Evolutionary conservation across 2,113 vertebrate genomes (phyloP), one percentile per base, ranked within the genome.

Genomic region (Petromus typicus): DNA sequence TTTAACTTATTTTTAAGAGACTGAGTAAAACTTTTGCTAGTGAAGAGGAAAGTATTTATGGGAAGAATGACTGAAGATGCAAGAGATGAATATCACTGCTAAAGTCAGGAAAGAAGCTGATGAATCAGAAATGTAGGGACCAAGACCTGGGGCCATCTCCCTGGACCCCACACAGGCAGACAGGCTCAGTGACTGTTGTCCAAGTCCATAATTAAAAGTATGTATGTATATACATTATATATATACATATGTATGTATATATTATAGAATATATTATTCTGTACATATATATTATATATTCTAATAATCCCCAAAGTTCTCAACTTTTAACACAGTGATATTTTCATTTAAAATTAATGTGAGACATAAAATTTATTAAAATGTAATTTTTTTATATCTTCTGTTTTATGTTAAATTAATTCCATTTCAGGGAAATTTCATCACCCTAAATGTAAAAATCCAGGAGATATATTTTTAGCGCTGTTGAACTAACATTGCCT

Each of bases 351-450:
- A 93, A 87, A 85, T 76, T 75, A 90, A 71, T 61, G 25, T 13
- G 43, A 73, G 69, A 10, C 40, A 73, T 43, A 43, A 73, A 73
- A 73, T 25, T 18, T 73, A 4, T 73, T 25, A 73, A 25, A 43
- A 73, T 25, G 69, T 73, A 45, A 12, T 37, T 73, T 73, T 51
- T 71, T 20, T 71, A 13, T 71, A 25, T 71, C 37, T 73, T 75
- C 23, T 45, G 2, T 75, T 43, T 75, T 45, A 8, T 45, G 25
- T 18, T 87, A 78, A 80, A 88, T 88, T 93, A 89, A 93, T 93
- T 94, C 91, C 82, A 95, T 92, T 93, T 75, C 11, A 91, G 54
- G 63, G 67, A 83, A 92, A 71, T 63, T 64, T 80, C 30, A 32
- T 91, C 20, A 73, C 7, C 4, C 18, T 80, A 79, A 40, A 34